Conservation (phyloP, 92 coral and sea anemone species). For the Porites evermanni region DNA sequence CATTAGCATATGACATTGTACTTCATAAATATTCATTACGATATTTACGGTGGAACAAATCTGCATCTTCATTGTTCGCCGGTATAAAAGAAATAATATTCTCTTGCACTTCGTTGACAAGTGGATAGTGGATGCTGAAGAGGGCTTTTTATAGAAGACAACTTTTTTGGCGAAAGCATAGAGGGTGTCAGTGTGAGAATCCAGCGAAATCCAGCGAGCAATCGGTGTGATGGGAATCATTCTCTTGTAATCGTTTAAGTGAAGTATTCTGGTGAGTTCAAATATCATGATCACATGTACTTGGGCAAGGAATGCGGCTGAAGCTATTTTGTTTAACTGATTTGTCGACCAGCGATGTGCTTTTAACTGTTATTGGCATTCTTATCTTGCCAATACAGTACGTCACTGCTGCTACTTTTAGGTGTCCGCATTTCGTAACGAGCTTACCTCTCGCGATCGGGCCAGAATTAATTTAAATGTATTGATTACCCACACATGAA, state of each 20-base stretch:
- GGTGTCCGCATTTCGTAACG: not conserved
- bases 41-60: not conserved
- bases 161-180: not conserved
- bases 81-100: not conserved
- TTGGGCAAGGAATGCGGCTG: constrained; percentile 10
- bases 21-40: constrained; percentile 36
- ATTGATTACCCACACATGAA: not conserved
- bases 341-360: constrained; percentile 4
- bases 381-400: not conserved
- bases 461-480: not conserved
- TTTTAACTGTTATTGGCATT: not conserved
- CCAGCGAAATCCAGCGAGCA: constrained; percentile 8
- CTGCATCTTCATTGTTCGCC: constrained; percentile 37
- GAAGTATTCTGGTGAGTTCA: constrained; percentile 23
- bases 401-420: not conserved
- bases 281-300: not conserved
- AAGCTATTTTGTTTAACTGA: constrained; percentile 9
- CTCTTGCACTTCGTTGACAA: constrained; percentile 15
- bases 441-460: not conserved
- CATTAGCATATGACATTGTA: constrained; percentile 17
- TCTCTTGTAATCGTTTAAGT: not conserved
- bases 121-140: not conserved
- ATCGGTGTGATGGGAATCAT: not conserved
- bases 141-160: not conserved
- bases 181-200: not conserved